Evolutionary conservation across 2,113 vertebrate species (phyloP).

Genomic region (Menidia beryllina): DNA sequence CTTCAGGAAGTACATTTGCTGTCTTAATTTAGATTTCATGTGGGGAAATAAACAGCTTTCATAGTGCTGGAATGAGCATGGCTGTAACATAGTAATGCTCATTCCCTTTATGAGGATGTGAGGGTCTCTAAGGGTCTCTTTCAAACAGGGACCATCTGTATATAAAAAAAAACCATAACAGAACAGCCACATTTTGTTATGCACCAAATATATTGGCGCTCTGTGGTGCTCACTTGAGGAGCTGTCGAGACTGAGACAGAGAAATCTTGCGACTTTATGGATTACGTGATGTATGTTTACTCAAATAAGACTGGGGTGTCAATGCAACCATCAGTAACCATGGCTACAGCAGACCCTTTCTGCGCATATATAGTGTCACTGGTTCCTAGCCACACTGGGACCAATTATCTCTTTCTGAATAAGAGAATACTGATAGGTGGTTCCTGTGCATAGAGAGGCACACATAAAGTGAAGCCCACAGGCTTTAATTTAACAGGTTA

Average conservation of each 20-base stretch:
- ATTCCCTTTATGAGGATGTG: neutral
- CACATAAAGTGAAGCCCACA: conserved; percentile 35
- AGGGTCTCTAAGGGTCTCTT: neutral
- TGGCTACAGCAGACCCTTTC: conserved; percentile 61
- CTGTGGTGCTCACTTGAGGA: too few species aligned
- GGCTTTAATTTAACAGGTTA: conserved; percentile 47
- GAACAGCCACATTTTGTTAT: conserved; percentile 8
- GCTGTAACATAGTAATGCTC: neutral
- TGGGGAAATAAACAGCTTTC: neutral
- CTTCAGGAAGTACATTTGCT: too few species aligned
- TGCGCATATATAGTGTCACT: conserved; percentile 39
- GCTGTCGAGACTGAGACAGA: neutral
- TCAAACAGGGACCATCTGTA: conserved; percentile 21
- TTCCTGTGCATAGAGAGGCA: neutral
- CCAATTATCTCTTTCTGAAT: conserved; percentile 70
- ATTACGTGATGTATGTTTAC: conserved; percentile 53
- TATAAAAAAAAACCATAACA: conserved; percentile 3
- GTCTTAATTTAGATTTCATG: too few species aligned
- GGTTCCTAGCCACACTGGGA: conserved; percentile 55
- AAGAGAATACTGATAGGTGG: neutral
- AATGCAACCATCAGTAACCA: conserved; percentile 64
- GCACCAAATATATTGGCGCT: too few species aligned
- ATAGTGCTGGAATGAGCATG: neutral
- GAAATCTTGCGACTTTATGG: conserved; percentile 22
- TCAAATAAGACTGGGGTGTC: conserved; percentile 55